These are phyloP conservation scores for Pimpla rufipes DNA, from an alignment of 2,888 invertebrate species.

Conservation along the genomic window DNA sequence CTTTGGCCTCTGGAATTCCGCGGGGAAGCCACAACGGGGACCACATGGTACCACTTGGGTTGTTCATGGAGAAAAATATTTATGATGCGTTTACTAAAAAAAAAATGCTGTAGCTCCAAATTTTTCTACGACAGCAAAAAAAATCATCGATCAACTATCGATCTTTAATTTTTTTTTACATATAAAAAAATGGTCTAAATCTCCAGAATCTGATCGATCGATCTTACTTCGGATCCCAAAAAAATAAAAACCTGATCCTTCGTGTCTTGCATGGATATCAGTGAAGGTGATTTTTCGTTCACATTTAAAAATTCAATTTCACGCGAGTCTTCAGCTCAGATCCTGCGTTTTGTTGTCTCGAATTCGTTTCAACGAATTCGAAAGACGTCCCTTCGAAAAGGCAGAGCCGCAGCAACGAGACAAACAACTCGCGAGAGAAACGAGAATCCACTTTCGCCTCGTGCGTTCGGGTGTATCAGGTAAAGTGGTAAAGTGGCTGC, in stretches of 20 bases:
- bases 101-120: no score
- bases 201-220: no score
- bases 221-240: slow-evolving; percentile 3
- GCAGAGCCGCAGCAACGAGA: background rate
- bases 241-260: background rate
- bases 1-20: background rate
- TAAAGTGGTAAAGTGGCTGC: slow-evolving; percentile 64
- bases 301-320: slow-evolving; percentile 15
- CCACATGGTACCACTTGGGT: no score
- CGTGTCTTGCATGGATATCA: background rate
- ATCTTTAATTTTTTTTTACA: no score
- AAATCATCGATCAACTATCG: no score
- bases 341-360: no score
- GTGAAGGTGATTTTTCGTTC: slow-evolving; percentile 1
- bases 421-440: slow-evolving; percentile 40
- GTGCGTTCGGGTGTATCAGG: slow-evolving; percentile 38
- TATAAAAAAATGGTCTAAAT: no score
- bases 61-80: no score
- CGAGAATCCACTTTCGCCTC: slow-evolving; percentile 57
- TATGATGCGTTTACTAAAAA: no score
- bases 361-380: slow-evolving; percentile 24
- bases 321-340: no score
- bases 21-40: background rate
- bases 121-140: no score
- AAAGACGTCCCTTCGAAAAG: background rate